Base-by-base conservation (phyloP, 1,140 invertebrate species). In the Archivesica marissinica region DNA sequence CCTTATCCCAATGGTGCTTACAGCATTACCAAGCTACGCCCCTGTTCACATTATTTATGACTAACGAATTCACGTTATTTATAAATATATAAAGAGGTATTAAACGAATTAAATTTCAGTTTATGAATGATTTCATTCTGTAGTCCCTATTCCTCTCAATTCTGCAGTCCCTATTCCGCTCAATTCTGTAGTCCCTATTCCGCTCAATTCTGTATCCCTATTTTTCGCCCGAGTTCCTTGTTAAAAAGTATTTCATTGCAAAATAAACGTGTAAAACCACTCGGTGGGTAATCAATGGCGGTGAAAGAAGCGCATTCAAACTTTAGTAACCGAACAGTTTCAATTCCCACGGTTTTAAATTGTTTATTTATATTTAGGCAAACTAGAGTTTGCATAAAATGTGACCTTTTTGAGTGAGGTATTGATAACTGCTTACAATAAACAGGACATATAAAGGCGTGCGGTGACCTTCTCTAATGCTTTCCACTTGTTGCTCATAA, bases 361-460 rank as follows among this genome's bases (percentile, higher is more conserved):
- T 70, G 66, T 70, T 75, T 75, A 54, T 75, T 75, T 72, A 72
- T 72, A 52, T 75, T 75, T 75, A 75, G 72, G 35, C 72, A 75
- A 75, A 52, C 72, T 25, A 44, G 28, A 11, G 72, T 75, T 52
- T 75, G 72, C 50, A 54, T 75, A 54, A n/a, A 75, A 35, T 35
- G 6, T 75, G 72, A 75, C 72, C 72, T 75, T 75, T 75, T 47
- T 20, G 23, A 54, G 30, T 54, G 47, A 54, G 25, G 25, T 54
- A 38, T 75, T 54, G 72, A 75, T 23, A 11, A 38, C 4, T n/a
- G 30, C 35, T 33, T 54, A 54, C 50, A 52, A 15, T 25, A 75
- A 70, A 70, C 66, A 70, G 0, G 39, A 30, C 3, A 35, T 15
- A 64, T 44, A 70, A 70, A 44, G 11, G 33, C 38, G 47, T 7